phyloP scores from a whole-genome alignment of 64 coral and sea anemone genomes.

The Montipora sp. region DNA sequence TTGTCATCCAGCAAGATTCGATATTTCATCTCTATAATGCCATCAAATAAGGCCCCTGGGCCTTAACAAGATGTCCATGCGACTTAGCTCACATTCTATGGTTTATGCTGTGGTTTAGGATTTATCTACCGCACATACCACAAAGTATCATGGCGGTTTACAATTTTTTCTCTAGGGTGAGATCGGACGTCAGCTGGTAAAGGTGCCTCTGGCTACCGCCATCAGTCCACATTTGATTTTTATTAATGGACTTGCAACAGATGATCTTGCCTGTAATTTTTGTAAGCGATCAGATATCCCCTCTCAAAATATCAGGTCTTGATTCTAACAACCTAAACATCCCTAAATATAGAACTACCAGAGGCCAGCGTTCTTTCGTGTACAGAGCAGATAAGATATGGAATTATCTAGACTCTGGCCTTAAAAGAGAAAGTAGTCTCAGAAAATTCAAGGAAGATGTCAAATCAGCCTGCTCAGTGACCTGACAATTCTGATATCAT shows the following conservation, averaged over 20 bases:
- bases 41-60: too few relatives aligned
- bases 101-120: too few relatives aligned
- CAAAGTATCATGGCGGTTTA: too few relatives aligned
- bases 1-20: too few relatives aligned
- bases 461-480: not conserved
- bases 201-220: too few relatives aligned
- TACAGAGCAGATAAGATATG: constrained; percentile 5
- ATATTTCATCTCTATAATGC: too few relatives aligned
- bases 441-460: not conserved
- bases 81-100: too few relatives aligned
- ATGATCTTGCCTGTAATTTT: not conserved
- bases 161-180: too few relatives aligned
- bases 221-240: too few relatives aligned
- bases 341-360: not conserved
- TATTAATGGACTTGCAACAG: not conserved
- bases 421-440: not conserved
- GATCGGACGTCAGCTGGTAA: too few relatives aligned
- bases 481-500: not conserved
- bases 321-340: not conserved
- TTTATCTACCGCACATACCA: too few relatives aligned
- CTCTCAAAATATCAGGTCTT: not conserved
- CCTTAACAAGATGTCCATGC: too few relatives aligned
- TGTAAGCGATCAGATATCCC: not conserved
- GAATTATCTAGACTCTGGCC: not conserved
- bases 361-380: not conserved